Percentiles rank a stretch among this genome's conserved stretches.
Evolutionary conservation across 2,888 invertebrate genomes (phyloP).

Genomic region (Acleris holmiana): DNA sequence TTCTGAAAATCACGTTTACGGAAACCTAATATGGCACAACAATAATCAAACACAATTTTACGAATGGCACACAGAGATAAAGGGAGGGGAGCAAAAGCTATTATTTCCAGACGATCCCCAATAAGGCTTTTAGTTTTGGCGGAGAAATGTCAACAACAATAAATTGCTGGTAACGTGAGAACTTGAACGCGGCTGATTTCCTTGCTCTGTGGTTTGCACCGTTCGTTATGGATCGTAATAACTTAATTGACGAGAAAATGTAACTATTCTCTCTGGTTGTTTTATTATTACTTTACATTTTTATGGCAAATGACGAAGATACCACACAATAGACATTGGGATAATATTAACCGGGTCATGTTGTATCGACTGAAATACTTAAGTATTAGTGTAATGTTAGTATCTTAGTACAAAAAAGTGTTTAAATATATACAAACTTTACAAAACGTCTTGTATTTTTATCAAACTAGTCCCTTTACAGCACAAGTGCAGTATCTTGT

Average conservation of each 20-base stretch:
- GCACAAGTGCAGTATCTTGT: too few species aligned
- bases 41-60: conserved; percentile 41
- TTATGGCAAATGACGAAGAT: too few species aligned
- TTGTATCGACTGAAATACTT: too few species aligned
- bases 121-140: conserved; percentile 47
- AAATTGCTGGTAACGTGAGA: conserved; percentile 52
- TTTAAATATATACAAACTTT: too few species aligned
- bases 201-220: conserved; percentile 32
- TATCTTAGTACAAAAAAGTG: too few species aligned
- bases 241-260: not conserved
- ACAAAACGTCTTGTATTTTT: too few species aligned
- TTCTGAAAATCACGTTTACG: conserved; percentile 30
- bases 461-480: too few species aligned
- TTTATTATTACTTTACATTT: not conserved
- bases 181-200: conserved; percentile 47
- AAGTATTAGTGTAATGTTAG: too few species aligned
- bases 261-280: not conserved
- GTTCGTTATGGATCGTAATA: not conserved
- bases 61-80: conserved; percentile 41
- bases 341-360: too few species aligned
- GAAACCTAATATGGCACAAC: conserved; percentile 36
- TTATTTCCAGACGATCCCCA: conserved; percentile 47
- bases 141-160: conserved; percentile 50
- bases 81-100: conserved; percentile 41
- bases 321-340: too few species aligned